phyloP scores from a whole-genome alignment of 2,888 invertebrate genomes.

The Idaea dimidiata region DNA sequence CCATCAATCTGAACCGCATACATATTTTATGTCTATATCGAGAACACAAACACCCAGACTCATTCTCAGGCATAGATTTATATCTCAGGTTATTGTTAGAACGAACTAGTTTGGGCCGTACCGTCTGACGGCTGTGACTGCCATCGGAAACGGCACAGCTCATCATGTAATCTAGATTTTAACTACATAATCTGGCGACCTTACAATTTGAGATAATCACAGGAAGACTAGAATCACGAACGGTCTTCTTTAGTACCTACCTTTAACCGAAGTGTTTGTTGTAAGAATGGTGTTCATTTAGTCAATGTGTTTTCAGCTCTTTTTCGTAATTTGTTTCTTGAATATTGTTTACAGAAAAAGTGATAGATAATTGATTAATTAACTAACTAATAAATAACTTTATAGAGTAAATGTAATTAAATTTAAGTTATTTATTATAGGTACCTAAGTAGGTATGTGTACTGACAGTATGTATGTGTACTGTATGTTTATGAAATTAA shows the following conservation, averaged over 20 bases:
- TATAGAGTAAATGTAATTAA: too few relatives aligned
- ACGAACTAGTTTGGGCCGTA: constrained; percentile 21
- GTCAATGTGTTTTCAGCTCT: neutral
- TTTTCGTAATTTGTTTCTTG: neutral
- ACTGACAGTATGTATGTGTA: too few relatives aligned
- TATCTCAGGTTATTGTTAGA: constrained; percentile 17
- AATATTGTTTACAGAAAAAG: too few relatives aligned
- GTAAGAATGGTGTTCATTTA: neutral
- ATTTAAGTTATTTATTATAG: too few relatives aligned
- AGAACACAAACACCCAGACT: constrained; percentile 5
- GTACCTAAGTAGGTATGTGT: too few relatives aligned
- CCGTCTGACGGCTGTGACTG: too few relatives aligned
- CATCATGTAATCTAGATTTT: constrained; percentile 5
- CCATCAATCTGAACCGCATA: neutral
- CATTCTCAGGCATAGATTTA: constrained; percentile 17
- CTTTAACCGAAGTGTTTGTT: neutral
- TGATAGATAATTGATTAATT: too few relatives aligned
- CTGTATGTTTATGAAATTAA: too few relatives aligned
- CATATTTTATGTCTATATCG: neutral
- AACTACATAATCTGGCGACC: constrained; percentile 27
- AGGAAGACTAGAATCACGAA: constrained; percentile 39
- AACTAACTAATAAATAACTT: too few relatives aligned
- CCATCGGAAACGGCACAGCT: neutral
- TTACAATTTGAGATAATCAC: constrained; percentile 43
- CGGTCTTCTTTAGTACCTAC: neutral